These are phyloP conservation scores for Tolmerus cingulatus DNA, from an alignment of 2,888 invertebrate species.

Conservation along the genomic window DNA sequence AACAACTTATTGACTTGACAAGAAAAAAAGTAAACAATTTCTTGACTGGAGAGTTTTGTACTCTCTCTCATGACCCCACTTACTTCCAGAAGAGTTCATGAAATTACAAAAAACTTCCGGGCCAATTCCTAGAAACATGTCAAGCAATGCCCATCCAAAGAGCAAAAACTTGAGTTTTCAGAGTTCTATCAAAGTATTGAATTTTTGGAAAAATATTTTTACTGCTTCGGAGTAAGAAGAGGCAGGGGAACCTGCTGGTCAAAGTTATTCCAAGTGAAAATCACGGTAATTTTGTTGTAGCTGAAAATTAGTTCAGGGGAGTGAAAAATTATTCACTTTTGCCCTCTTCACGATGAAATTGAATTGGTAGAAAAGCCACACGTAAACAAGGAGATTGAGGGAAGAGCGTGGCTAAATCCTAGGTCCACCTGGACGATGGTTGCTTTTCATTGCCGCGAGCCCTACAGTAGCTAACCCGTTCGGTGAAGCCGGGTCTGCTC, in stretches of 20 bases:
- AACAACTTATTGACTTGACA: neutral
- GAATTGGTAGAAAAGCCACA: conserved; percentile 14
- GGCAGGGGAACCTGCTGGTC: neutral
- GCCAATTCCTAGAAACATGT: neutral
- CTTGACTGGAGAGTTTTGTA: neutral
- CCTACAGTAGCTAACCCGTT: neutral
- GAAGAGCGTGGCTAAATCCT: neutral
- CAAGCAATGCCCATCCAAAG: neutral
- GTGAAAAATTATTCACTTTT: conserved; percentile 7
- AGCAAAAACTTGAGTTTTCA: neutral
- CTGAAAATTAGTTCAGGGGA: conserved; percentile 18
- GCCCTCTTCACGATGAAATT: neutral
- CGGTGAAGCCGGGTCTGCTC: neutral
- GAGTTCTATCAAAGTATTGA: neutral
- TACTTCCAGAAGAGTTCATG: neutral
- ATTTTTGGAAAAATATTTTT: neutral
- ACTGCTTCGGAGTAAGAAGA: neutral
- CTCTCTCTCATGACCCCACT: neutral
- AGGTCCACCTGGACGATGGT: neutral
- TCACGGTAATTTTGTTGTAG: neutral
- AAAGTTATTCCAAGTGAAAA: neutral
- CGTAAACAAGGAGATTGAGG: neutral
- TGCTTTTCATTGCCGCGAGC: neutral
- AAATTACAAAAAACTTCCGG: neutral
- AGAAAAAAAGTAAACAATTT: neutral